A percentile compares a stretch with the other conserved stretches of the same genome.
Evolutionary conservation across 1,140 invertebrate species (phyloP).

Genomic region (Cheumatopsyche charites): DNA sequence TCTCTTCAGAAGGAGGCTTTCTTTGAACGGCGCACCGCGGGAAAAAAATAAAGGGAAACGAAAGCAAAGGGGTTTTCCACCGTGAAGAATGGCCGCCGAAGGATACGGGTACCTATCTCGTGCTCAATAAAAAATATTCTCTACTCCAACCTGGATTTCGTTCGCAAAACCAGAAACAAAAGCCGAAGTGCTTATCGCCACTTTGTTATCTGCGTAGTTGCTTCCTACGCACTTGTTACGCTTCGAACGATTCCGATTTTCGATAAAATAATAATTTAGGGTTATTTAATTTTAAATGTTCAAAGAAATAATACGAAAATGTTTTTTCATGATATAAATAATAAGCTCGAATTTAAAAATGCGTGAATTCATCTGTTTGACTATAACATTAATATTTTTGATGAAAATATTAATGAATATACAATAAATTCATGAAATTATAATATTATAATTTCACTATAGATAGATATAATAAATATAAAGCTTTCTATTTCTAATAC

Average conservation of each 20-base stretch:
- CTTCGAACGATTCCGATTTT: constrained; percentile 2
- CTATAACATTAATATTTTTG: too few relatives aligned
- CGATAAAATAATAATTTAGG: background rate
- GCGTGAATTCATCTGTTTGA: too few relatives aligned
- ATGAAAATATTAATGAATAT: too few relatives aligned
- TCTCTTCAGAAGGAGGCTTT: background rate
- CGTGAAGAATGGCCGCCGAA: constrained; percentile 30
- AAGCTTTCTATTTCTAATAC: too few relatives aligned
- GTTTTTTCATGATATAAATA: background rate
- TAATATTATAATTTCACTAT: too few relatives aligned
- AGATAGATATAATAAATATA: too few relatives aligned
- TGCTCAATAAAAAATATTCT: constrained; percentile 32
- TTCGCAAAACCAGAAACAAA: constrained; percentile 31
- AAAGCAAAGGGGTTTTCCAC: constrained; percentile 26
- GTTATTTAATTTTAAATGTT: too few relatives aligned
- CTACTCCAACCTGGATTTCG: constrained; percentile 12
- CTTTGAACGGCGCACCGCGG: background rate
- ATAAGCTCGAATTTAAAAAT: too few relatives aligned
- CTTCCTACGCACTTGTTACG: constrained; percentile 16
- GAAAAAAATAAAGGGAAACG: constrained; percentile 6
- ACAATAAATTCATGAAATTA: too few relatives aligned
- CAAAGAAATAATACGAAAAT: background rate
- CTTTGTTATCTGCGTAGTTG: background rate
- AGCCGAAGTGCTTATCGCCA: constrained; percentile 25
- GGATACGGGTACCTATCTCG: constrained; percentile 32